Conservation (phyloP, 2,888 invertebrate species). For the Chloromyia formosa region DNA sequence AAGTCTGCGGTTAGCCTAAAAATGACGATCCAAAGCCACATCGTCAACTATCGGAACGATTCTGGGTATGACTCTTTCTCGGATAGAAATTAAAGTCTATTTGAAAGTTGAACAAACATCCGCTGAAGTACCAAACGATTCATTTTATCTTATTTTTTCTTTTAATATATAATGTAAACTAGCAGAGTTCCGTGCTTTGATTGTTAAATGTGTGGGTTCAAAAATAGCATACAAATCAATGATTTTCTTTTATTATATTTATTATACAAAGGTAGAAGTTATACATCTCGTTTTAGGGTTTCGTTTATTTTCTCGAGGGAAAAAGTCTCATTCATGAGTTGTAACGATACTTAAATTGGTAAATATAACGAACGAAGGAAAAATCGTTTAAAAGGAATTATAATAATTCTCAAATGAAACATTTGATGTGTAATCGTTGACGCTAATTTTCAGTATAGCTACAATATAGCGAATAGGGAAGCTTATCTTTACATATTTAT, state of each 20-base stretch:
- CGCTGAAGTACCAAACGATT: too few relatives aligned
- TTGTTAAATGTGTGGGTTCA: constrained; percentile 29
- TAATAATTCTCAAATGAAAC: constrained; percentile 35
- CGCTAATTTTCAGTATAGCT: too few relatives aligned
- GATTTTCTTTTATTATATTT: too few relatives aligned
- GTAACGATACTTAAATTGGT: constrained; percentile 33
- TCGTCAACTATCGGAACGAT: too few relatives aligned
- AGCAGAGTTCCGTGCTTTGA: constrained; percentile 8
- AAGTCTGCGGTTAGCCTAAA: too few relatives aligned
- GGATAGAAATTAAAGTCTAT: too few relatives aligned
- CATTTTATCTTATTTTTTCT: constrained; percentile 17
- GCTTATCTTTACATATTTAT: too few relatives aligned
- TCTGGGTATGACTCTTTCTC: too few relatives aligned
- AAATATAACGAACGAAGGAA: constrained; percentile 6
- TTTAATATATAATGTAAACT: constrained; percentile 6
- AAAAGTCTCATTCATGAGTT: constrained; percentile 23
- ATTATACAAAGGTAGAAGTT: background rate
- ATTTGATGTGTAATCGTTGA: too few relatives aligned
- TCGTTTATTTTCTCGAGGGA: background rate
- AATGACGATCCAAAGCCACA: too few relatives aligned
- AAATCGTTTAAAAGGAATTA: constrained; percentile 5
- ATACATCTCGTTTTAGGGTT: background rate
- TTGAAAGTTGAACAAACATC: too few relatives aligned
- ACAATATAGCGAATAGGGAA: too few relatives aligned
- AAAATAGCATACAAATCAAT: background rate